phyloP scores from a whole-genome alignment of 2,113 vertebrate species.

The Sialia sialis region DNA sequence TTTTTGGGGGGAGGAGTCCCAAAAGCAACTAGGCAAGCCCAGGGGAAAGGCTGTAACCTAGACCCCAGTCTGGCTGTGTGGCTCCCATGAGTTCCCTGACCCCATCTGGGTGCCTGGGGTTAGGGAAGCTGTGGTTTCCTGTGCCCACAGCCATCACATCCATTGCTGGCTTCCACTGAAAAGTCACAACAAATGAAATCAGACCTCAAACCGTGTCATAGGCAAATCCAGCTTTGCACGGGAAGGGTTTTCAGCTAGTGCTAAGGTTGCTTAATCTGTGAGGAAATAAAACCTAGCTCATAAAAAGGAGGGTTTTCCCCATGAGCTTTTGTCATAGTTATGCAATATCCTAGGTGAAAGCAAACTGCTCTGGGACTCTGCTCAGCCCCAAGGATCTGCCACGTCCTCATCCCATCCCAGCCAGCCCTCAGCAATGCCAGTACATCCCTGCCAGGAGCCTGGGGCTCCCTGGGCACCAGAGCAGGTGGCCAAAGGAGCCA shows the following conservation, averaged over 20 bases:
- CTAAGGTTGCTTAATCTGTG: not conserved
- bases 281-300: not conserved
- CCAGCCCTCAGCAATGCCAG: not conserved
- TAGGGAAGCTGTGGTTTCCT: not conserved
- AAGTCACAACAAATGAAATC: not conserved
- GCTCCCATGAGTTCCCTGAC: not conserved
- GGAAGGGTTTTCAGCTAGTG: not conserved
- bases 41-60: not conserved
- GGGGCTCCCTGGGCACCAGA: rapidly evolving
- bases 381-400: not conserved
- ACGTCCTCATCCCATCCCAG: not conserved
- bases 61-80: not conserved
- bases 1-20: not conserved
- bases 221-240: not conserved
- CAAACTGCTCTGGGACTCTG: not conserved
- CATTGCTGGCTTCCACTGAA: not conserved
- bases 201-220: not conserved
- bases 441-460: not conserved
- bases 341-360: not conserved
- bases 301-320: not conserved
- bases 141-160: not conserved
- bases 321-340: not conserved
- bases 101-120: not conserved
- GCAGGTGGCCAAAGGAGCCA: not conserved
- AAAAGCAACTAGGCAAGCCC: not conserved